Base-by-base conservation (phyloP, 1,140 invertebrate species). In the Drosophila athabasca region DNA sequence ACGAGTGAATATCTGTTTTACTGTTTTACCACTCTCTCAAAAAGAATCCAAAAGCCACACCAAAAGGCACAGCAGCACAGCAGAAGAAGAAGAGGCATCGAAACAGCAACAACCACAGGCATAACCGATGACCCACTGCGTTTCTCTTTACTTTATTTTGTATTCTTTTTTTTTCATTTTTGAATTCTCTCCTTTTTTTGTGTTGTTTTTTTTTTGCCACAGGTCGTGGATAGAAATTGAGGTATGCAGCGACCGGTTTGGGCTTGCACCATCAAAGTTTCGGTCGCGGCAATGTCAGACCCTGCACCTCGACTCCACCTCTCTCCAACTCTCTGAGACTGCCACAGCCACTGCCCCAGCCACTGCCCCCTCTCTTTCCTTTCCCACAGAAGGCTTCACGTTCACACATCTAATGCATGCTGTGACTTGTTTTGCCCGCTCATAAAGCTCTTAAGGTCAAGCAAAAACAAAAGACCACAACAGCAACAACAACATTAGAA, bases 211-310 rank as follows among this genome's bases (percentile, higher is more conserved):
- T 67, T 76, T 78, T 80, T 62, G 76, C 67, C 70, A 84, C 81
- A 85, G 81, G 81, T 85, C 81, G 81, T 85, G 81, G 81, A 78
- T 85, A 87, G 83, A 85, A 85, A 85, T 85, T 87, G 81, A 87
- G 82, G 81, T 85, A 85, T 87, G 81, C 82, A 70, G 41, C 82
- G 81, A 85, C 81, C 81, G 81, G 81, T 85, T 85, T 85, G 81
- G 82, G 81, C 66, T 85, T 85, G 82, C 77, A 84, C 81, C 81
- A 69, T 85, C 76, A 73, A 62, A 79, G 68, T 69, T 49, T 69
- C 67, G 54, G 54, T 57, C 24, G 60, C 62, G 62, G 60, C 62
- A 66, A 66, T 65, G 62, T 65, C 62, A 65, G 62, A 51, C 61
- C 54, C 62, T 44, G 62, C 62, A 53, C 35, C 49, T 50, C 50